Conservation (phyloP, 2,888 invertebrate species). For the Hemaris fuciformis region DNA sequence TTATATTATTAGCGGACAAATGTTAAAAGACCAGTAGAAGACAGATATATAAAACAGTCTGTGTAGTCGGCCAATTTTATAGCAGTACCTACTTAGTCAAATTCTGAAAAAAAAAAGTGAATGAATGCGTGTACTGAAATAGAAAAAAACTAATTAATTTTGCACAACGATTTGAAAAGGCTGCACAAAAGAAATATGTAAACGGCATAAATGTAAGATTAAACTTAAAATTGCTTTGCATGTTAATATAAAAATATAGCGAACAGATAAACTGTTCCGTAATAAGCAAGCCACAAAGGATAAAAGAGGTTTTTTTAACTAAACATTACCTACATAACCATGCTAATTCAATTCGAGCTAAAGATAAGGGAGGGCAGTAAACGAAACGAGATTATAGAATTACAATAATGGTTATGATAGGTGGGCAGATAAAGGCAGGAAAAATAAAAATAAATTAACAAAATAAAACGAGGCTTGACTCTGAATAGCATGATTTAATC, state of each 20-base stretch:
- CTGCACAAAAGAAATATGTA: too few species aligned
- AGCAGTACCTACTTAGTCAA: too few species aligned
- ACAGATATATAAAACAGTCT: too few species aligned
- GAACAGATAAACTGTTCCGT: neutral
- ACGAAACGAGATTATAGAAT: conserved; percentile 28
- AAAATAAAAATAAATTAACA: conserved; percentile 30
- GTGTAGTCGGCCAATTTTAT: too few species aligned
- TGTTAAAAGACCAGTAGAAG: too few species aligned
- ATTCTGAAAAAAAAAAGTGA: too few species aligned
- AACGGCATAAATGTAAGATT: neutral
- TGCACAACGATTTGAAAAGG: too few species aligned
- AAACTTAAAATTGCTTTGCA: neutral
- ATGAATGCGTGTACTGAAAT: too few species aligned
- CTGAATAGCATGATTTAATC: conserved; percentile 8
- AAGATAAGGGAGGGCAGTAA: conserved; percentile 17
- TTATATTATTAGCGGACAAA: neutral
- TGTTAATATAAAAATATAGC: neutral
- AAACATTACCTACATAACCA: neutral
- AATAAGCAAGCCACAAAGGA: neutral
- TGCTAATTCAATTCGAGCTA: conserved; percentile 13
- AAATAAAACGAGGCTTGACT: conserved; percentile 21
- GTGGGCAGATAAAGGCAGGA: conserved; percentile 27
- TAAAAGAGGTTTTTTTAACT: neutral
- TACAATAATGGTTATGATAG: conserved; percentile 28
- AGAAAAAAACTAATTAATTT: too few species aligned